Conservation (phyloP, 2,888 invertebrate species). For the Euplagia quadripunctaria region DNA sequence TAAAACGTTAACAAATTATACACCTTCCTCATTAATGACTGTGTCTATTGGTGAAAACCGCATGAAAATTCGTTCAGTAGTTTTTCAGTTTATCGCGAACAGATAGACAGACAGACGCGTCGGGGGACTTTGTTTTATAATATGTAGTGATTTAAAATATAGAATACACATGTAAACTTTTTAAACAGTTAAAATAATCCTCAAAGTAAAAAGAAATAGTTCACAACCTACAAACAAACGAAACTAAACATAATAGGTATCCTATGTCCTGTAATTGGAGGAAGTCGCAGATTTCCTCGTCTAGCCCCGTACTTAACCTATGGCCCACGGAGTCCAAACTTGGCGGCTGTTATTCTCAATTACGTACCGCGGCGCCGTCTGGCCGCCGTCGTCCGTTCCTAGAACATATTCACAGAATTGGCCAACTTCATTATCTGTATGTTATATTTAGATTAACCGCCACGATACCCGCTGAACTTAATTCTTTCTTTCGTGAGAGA, state of each 20-base stretch:
- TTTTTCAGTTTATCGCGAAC: too few species aligned
- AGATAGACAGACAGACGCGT: too few species aligned
- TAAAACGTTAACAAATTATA: too few species aligned
- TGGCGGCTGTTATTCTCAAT: conserved; percentile 32
- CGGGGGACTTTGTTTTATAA: too few species aligned
- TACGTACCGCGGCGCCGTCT: conserved; percentile 30
- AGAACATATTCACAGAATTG: conserved; percentile 33
- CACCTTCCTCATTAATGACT: too few species aligned
- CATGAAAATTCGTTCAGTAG: too few species aligned
- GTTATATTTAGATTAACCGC: conserved; percentile 45
- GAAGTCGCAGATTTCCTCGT: conserved; percentile 21
- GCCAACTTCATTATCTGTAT: conserved; percentile 14
- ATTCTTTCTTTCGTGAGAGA: conserved; percentile 17
- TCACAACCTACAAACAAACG: too few species aligned
- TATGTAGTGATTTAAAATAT: too few species aligned
- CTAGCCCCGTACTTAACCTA: conserved; percentile 44
- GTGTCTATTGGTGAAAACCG: too few species aligned
- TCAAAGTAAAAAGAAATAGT: too few species aligned
- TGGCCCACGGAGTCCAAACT: conserved; percentile 30
- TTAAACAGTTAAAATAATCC: too few species aligned
- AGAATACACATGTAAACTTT: too few species aligned
- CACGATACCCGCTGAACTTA: conserved; percentile 20
- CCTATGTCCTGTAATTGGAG: conserved; percentile 23
- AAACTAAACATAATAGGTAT: background rate
- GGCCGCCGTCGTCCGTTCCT: conserved; percentile 38